Base-by-base conservation (phyloP, 2,113 vertebrate genomes). In the Thunnus thynnus region DNA sequence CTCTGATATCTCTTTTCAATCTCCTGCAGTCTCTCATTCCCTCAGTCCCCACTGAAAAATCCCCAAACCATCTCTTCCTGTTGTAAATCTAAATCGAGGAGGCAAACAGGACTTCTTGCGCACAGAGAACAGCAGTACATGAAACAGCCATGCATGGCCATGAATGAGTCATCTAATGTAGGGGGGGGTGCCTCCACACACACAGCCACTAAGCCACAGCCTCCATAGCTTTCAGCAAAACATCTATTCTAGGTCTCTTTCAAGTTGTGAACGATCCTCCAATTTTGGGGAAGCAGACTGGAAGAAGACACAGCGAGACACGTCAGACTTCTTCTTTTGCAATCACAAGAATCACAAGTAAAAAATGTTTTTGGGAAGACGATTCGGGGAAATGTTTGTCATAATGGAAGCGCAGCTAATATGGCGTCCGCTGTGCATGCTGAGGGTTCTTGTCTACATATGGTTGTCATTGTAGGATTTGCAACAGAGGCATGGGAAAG, bases 31-130 rank as follows among this genome's bases (percentile, higher is more conserved):
- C 84, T 57, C 27, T 76, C 67, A 67, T 80, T 90, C 82, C 78
- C 80, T 71, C 14, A 3, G 61, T 91, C 68, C 77, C 65, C 11
- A 22, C 73, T 66, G 72, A 78, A 86, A 86, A 85, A 79, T 85
- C 80, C 84, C 54, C 64, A 84, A 86, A 86, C 72, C 52, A 36
- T 88, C 76, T 75, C 80, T 91, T 92, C 88, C 87, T 90, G 89
- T 91, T 88, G 83, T 93, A 93, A 93, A 93, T 92, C 90, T 91
- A 83, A 92, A 91, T 89, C 20, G 11, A 88, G 86, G 76, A 82
- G 72, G 83, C 76, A 80, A 86, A 87, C 54, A n/a, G 55, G 60
- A 58, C 78, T 85, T 48, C 72, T 72, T 70, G 63, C 50, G 69
- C 67, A 65, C 64, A 78, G 55, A 84, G 73, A 72, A 55, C 79